Evolutionary conservation across 2,113 vertebrate genomes (phyloP).

Genomic region (Sula dactylatra): DNA sequence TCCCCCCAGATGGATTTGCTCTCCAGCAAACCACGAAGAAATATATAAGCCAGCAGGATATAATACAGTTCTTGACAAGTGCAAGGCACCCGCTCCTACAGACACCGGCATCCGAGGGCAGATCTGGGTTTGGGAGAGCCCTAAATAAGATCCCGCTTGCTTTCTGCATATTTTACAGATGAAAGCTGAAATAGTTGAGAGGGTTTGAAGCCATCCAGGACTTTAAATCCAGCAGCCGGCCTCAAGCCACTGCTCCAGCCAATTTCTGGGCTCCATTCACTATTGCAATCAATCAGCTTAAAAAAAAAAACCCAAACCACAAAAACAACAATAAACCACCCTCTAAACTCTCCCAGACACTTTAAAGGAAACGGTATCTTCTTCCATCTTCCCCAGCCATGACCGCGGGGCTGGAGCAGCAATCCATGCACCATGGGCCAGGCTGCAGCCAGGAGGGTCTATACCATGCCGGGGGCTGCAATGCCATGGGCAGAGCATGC

Average conservation of each 20-base stretch:
- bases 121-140: neutral
- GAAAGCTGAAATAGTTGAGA: neutral
- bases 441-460: neutral
- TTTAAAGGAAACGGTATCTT: neutral
- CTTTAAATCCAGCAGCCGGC: neutral
- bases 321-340: constrained; percentile 2
- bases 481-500: neutral
- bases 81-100: neutral
- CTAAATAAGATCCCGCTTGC: neutral
- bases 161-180: neutral
- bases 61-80: neutral
- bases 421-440: neutral
- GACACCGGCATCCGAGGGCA: neutral
- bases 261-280: constrained; percentile 34
- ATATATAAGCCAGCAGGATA: neutral
- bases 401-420: neutral
- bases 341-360: neutral
- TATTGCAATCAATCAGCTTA: constrained; percentile 18
- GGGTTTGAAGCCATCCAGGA: neutral
- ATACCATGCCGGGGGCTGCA: fast-evolving
- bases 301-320: neutral
- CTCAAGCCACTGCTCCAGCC: neutral
- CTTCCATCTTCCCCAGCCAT: neutral
- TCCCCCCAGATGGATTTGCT: neutral
- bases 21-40: neutral